phyloP scores from a whole-genome alignment of 2,113 vertebrate species.

The Chiloscyllium plagiosum region DNA sequence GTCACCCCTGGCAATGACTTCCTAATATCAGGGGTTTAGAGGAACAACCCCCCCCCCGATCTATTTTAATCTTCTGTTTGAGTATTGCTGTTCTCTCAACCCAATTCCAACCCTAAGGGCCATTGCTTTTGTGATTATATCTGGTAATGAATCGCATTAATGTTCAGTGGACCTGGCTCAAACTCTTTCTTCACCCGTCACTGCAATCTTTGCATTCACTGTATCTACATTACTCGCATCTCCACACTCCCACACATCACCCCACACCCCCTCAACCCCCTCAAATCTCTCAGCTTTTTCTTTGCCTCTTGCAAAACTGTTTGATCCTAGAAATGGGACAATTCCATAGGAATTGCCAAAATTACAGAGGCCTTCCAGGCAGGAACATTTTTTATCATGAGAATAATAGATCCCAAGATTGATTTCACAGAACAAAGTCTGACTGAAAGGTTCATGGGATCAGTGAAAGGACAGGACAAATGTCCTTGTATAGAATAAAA shows the following conservation, averaged over 20 bases:
- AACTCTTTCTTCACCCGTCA: background rate
- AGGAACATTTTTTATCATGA: no score
- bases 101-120: background rate
- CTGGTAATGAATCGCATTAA: background rate
- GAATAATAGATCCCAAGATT: no score
- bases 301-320: background rate
- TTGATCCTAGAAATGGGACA: background rate
- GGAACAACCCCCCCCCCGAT: background rate
- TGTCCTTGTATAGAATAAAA: no score
- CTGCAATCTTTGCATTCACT: background rate
- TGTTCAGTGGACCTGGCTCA: background rate
- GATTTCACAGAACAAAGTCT: no score
- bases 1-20: background rate
- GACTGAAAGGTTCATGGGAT: background rate
- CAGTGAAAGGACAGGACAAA: no score
- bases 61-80: conserved; percentile 19
- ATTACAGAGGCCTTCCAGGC: background rate
- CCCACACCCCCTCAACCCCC: background rate
- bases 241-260: no score
- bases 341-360: background rate
- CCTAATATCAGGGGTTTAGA: conserved; percentile 22
- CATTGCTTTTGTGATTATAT: background rate
- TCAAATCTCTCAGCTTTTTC: background rate
- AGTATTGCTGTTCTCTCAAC: conserved; percentile 9
- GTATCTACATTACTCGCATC: background rate